Evolutionary conservation across 2,113 vertebrate species (phyloP), one percentile per base, ranked within the genome.

Genomic region (Blennius ocellaris): DNA sequence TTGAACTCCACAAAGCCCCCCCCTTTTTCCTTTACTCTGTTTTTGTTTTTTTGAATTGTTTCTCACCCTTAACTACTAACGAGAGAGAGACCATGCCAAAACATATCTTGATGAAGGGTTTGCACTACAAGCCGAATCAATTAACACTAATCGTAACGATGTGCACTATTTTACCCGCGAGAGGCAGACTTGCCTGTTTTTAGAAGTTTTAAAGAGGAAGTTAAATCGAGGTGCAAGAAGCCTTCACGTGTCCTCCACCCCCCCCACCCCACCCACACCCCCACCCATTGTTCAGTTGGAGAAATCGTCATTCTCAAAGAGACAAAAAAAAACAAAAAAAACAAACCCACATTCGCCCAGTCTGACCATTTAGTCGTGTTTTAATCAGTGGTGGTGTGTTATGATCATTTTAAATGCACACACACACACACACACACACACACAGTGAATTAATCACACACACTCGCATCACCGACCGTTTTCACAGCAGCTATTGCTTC

Each of bases 141-240:
- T 88, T 84, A 93, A 92, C 93, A 93, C 89, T 92, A 93, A 92
- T 90, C 84, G 66, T 81, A 89, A 79, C 51, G 69, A 90, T 89
- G 91, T 93, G 91, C 91, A 91, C 90, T 94, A 93, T 87, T 89
- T 30, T 87, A 82, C 82, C 84, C 80, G 65, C 81, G 41, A 79
- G 80, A 30, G 2, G 81, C 80, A 76, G 11, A 78, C 86, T 81
- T 81, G 87, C 90, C 84, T 78, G 63, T 76, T 78, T 40, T 78
- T 40, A 30, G 71, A 69, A 55, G 67, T 72, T 87, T 75, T 62
- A 87, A 82, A 78, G 68, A 87, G 79, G 40, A 76, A 78, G 43
- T 30, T 11, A 78, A 74, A 78, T 14, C 57, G 69, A 80, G 84
- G 77, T 76, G 47, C 48, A 67, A 45, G 71, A 69, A 52, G 64